Percentiles rank a stretch among this genome's conserved stretches.
These are phyloP conservation scores for Karalla daura DNA, from an alignment of 2,797 vertebrate species.

Conservation along the genomic window DNA sequence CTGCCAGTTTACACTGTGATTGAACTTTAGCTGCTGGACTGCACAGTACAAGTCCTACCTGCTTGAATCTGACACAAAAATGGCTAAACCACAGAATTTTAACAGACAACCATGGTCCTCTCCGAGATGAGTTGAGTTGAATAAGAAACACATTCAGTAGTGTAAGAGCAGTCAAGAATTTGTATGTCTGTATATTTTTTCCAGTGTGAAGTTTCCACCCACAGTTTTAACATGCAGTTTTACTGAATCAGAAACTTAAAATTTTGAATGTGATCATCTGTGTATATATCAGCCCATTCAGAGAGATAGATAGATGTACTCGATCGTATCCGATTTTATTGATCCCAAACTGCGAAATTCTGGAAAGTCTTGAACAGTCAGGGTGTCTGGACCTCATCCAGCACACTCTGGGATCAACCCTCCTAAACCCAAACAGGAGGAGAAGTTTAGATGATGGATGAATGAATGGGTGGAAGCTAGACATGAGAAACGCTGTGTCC, in stretches of 20 bases:
- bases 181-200: not conserved
- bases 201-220: not conserved
- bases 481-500: not conserved
- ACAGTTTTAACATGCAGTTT: not conserved
- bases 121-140: not conserved
- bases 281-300: not conserved
- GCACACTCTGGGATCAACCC: not conserved
- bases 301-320: too few relatives aligned
- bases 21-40: conserved; percentile 12
- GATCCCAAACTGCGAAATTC: too few relatives aligned
- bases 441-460: not conserved
- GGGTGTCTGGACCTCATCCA: not conserved
- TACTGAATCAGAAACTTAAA: not conserved
- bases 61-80: too few relatives aligned
- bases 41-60: not conserved
- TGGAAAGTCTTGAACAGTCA: not conserved
- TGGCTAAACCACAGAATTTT: too few relatives aligned
- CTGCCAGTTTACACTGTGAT: conserved; percentile 27
- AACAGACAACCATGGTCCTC: too few relatives aligned
- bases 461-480: not conserved
- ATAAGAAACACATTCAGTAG: not conserved
- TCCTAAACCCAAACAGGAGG: not conserved
- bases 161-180: not conserved
- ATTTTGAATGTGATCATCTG: not conserved
- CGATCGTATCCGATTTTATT: too few relatives aligned